phyloP scores from a whole-genome alignment of 2,797 vertebrate genomes.

The Podarcis lilfordi region DNA sequence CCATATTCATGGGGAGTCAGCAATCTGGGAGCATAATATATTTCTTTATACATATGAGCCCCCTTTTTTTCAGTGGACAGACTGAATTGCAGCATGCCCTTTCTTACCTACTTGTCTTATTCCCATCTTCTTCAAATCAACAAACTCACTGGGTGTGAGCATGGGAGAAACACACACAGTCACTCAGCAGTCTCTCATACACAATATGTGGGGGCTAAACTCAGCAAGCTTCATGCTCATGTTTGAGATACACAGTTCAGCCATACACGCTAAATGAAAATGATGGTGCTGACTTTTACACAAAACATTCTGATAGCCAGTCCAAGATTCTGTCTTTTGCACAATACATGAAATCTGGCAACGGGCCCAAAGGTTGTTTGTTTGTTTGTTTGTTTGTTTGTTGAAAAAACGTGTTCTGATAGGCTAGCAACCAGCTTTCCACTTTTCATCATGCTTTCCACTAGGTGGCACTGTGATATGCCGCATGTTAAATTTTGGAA shows the following conservation, averaged over 20 bases:
- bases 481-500: slow-evolving; percentile 33
- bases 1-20: not conserved
- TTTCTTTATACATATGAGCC: not conserved
- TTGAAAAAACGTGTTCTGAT: not conserved
- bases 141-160: no score
- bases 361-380: no score
- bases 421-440: not conserved
- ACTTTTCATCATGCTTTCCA: slow-evolving; percentile 52
- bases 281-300: not conserved
- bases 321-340: not conserved
- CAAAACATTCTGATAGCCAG: not conserved
- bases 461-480: slow-evolving; percentile 74
- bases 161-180: no score
- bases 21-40: not conserved
- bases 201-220: not conserved
- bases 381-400: no score
- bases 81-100: not conserved
- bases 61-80: not conserved
- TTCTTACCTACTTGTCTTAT: not conserved
- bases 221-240: not conserved
- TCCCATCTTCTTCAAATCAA: slow-evolving; percentile 11
- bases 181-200: no score
- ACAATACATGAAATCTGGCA: not conserved
- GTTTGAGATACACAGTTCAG: not conserved
- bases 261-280: not conserved